These are phyloP conservation scores for Crocodylus rhombifer DNA, from an alignment of 2,797 vertebrate species.

Conservation along the genomic window DNA sequence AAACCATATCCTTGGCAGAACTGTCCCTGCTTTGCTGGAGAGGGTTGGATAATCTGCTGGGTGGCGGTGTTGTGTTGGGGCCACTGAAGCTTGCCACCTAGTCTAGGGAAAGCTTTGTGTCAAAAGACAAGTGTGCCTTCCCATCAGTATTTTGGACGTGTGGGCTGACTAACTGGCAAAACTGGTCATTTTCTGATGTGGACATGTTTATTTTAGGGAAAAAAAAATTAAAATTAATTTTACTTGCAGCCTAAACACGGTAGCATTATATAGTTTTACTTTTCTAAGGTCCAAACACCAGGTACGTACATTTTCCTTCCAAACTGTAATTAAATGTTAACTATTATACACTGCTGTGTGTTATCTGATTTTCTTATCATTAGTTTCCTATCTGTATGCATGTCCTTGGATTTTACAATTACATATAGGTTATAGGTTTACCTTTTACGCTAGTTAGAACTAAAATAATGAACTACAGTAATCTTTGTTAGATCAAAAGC, in stretches of 20 bases:
- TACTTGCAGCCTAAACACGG: background rate
- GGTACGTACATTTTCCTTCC: background rate
- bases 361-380: conserved; percentile 32
- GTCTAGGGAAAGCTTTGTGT: background rate
- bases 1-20: too few relatives aligned
- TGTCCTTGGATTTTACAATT: conserved; percentile 52
- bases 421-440: background rate
- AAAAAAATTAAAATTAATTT: conserved; percentile 14
- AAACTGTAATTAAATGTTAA: conserved; percentile 54
- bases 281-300: background rate
- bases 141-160: background rate
- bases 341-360: background rate
- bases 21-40: too few relatives aligned
- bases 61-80: too few relatives aligned
- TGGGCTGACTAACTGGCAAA: background rate
- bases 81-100: too few relatives aligned
- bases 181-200: background rate
- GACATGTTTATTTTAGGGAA: background rate
- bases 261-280: background rate
- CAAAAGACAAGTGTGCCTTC: background rate
- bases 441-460: background rate
- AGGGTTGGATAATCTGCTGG: too few relatives aligned
- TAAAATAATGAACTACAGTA: background rate
- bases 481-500: background rate
- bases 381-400: conserved; percentile 44